Conservation (phyloP, 2,113 vertebrate genomes). For the Pituophis catenifer region DNA sequence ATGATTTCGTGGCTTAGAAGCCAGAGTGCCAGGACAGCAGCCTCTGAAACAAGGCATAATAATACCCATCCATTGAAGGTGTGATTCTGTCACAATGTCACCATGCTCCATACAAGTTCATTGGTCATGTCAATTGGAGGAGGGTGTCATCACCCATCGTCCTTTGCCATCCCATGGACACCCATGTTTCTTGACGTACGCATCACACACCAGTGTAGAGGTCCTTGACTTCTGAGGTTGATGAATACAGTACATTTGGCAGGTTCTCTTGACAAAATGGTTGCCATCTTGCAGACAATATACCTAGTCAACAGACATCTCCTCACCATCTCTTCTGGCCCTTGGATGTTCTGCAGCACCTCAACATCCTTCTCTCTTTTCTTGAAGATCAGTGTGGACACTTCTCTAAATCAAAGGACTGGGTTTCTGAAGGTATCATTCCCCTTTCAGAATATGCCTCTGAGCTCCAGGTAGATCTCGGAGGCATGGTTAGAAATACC, state of each 20-base stretch:
- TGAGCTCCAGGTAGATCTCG: not conserved
- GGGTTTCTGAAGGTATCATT: not conserved
- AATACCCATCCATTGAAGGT: not conserved
- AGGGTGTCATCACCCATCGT: not conserved
- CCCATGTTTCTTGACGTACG: not conserved
- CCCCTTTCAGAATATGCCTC: not conserved
- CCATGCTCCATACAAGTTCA: not conserved
- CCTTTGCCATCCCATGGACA: not conserved
- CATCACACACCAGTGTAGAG: not conserved
- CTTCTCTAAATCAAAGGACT: not conserved
- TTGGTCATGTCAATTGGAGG: not conserved
- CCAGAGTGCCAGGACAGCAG: not conserved
- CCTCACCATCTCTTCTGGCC: not conserved
- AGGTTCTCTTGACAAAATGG: not conserved
- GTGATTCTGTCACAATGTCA: not conserved
- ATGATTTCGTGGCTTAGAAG: not conserved
- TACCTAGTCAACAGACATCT: not conserved
- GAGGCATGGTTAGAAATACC: not conserved
- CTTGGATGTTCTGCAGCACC: not conserved
- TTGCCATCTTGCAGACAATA: not conserved
- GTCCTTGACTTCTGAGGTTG: not conserved
- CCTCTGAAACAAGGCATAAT: not conserved
- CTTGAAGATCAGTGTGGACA: not conserved
- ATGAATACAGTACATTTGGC: not conserved
- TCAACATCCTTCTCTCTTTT: not conserved